Conservation (phyloP, 2,113 vertebrate species). For the Galemys pyrenaicus region DNA sequence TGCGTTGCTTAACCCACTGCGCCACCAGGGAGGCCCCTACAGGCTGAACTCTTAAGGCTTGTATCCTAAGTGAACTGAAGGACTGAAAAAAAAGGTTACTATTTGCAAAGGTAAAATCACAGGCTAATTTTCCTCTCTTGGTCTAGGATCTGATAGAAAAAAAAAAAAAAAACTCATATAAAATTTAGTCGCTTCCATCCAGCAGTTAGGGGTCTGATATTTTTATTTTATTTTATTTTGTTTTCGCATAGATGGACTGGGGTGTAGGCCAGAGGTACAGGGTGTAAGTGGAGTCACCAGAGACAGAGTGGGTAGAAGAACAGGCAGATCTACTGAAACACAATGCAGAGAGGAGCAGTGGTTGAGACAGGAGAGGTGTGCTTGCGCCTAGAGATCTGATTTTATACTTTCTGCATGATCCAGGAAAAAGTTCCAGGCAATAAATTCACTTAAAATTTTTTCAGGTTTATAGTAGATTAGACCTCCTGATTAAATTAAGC, state of each 20-base stretch:
- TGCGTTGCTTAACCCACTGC: too few species aligned
- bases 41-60: background rate
- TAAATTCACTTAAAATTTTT: background rate
- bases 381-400: background rate
- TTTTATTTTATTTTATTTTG: too few species aligned
- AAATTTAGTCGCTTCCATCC: background rate
- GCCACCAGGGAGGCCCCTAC: too few species aligned
- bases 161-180: background rate
- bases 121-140: background rate
- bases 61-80: background rate
- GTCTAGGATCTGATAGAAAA: background rate
- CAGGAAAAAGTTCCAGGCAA: background rate
- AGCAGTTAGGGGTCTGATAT: background rate
- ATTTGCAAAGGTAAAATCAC: background rate
- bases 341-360: too few species aligned
- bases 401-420: background rate
- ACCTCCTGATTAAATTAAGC: background rate
- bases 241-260: too few species aligned
- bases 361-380: too few species aligned
- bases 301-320: too few species aligned
- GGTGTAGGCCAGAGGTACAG: too few species aligned
- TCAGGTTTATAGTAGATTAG: background rate
- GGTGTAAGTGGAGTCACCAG: too few species aligned
- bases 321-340: too few species aligned
- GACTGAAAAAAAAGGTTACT: background rate